Percentiles rank a stretch among this genome's conserved stretches.
These are phyloP conservation scores for Limnephilus marmoratus DNA, from an alignment of 2,888 invertebrate genomes.

Conservation along the genomic window DNA sequence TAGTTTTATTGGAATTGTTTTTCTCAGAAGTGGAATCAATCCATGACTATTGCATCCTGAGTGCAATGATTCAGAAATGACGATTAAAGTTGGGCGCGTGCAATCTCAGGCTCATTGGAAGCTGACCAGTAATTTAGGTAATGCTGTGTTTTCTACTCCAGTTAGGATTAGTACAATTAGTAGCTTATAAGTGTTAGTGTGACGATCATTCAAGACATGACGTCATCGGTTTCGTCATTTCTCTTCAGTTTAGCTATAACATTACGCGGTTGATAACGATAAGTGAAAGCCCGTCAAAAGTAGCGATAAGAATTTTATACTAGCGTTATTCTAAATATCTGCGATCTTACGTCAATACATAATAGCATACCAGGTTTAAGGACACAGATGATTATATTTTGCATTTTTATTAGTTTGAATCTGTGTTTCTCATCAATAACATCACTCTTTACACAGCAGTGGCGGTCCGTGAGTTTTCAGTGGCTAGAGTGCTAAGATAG, in stretches of 20 bases:
- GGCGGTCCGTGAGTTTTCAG: no score
- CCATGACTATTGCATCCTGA: background rate
- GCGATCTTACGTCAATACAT: no score
- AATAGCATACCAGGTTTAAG: no score
- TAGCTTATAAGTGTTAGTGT: background rate
- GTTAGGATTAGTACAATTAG: no score
- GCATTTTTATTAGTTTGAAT: no score
- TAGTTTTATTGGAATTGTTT: background rate
- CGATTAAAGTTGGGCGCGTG: background rate
- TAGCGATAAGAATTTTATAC: background rate
- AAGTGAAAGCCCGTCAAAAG: background rate
- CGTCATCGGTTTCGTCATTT: background rate
- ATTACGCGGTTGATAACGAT: background rate
- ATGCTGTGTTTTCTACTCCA: background rate
- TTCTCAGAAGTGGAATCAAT: background rate
- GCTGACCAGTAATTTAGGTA: background rate
- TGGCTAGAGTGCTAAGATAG: no score
- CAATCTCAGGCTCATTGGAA: background rate
- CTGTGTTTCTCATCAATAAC: no score
- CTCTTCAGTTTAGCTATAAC: background rate
- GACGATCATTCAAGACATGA: background rate
- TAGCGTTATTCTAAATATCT: no score
- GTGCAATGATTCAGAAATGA: background rate
- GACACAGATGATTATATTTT: no score
- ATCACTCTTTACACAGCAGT: no score